phyloP scores from a whole-genome alignment of 2,888 invertebrate species.

The Apeira syringaria region DNA sequence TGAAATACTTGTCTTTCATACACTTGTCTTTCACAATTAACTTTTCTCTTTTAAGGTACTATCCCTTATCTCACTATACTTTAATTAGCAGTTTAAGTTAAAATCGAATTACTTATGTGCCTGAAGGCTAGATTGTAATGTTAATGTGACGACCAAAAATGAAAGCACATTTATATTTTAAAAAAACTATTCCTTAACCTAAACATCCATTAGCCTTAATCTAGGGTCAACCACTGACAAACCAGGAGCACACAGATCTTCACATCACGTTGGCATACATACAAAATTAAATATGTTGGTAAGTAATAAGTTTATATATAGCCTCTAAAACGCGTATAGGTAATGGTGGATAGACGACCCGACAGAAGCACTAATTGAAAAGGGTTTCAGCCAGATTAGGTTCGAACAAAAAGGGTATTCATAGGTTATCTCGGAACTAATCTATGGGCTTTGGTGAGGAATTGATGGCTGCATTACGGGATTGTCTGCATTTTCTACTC shows the following conservation, averaged over 20 bases:
- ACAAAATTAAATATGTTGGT: not conserved
- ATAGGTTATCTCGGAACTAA: slow-evolving; percentile 30
- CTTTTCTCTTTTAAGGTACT: no score
- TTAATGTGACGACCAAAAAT: no score
- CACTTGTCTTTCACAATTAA: no score
- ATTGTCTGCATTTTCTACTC: slow-evolving; percentile 26
- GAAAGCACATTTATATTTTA: no score
- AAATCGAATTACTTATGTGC: no score
- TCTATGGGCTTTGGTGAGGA: slow-evolving; percentile 26
- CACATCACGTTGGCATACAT: no score
- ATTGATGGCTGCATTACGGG: slow-evolving; percentile 30
- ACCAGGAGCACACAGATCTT: not conserved
- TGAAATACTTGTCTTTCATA: no score
- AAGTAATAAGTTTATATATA: slow-evolving; percentile 1
- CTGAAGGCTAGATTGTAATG: no score
- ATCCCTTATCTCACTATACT: no score
- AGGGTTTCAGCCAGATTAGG: slow-evolving; percentile 36
- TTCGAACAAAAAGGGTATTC: slow-evolving; percentile 33
- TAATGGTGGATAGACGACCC: slow-evolving; percentile 26
- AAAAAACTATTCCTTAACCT: not conserved
- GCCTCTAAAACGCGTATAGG: slow-evolving; percentile 10
- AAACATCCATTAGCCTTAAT: slow-evolving; percentile 8
- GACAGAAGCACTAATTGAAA: slow-evolving; percentile 34
- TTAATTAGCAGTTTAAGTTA: no score
- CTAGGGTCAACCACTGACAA: not conserved